These are phyloP conservation scores for Sarcoramphus papa DNA, from an alignment of 2,797 vertebrate species.

Conservation along the genomic window DNA sequence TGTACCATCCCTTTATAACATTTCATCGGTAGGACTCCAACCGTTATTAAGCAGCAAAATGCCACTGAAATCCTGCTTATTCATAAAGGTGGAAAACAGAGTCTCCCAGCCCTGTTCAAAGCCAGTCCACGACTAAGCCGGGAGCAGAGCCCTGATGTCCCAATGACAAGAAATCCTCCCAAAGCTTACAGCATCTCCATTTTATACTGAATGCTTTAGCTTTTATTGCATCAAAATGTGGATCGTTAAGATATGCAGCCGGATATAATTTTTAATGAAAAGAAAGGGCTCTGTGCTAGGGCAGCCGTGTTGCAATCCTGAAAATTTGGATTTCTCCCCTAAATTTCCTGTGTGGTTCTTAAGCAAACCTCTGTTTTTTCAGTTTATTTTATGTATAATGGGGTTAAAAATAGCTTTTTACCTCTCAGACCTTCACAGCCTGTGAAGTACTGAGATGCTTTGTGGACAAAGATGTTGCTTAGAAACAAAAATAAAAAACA, in stretches of 20 bases:
- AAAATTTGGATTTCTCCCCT: not conserved
- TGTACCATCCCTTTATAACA: not conserved
- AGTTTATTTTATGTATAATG: not conserved
- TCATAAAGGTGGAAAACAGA: not conserved
- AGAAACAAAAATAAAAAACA: not conserved
- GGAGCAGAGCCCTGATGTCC: not conserved
- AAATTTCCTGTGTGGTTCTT: not conserved
- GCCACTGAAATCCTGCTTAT: fast-evolving
- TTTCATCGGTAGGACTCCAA: not conserved
- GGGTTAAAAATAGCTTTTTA: not conserved
- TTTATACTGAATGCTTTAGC: not conserved
- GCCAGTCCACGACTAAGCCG: not conserved
- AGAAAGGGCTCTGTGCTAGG: not conserved
- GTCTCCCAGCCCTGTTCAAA: not conserved
- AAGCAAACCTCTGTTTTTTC: not conserved
- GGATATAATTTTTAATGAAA: not conserved
- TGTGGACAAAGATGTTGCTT: not conserved
- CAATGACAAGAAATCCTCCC: not conserved
- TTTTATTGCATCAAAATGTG: not conserved
- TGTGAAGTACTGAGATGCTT: not conserved
- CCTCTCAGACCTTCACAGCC: not conserved
- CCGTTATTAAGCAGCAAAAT: not conserved
- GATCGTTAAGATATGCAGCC: not conserved
- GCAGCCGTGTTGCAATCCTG: not conserved
- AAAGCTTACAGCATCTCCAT: not conserved